A percentile compares a stretch with the other conserved stretches of the same genome.
phyloP scores from a whole-genome alignment of 2,888 invertebrate species.

The Dorcus parallelipipedus region DNA sequence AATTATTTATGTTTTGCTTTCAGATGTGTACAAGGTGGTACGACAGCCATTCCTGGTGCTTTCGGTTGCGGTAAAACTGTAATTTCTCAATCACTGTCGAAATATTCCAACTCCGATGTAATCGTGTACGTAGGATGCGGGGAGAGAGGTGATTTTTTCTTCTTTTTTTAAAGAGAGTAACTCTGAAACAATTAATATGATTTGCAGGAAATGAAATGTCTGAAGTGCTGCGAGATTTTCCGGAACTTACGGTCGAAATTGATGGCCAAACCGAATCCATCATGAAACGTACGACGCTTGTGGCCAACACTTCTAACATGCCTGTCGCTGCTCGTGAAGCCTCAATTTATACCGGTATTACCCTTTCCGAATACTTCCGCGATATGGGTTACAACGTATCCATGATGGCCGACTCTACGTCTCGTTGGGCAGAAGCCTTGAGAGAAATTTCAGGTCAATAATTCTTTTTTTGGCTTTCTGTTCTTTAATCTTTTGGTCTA shows the following conservation, averaged over 20 bases:
- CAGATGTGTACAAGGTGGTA: constrained; percentile 96
- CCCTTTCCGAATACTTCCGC: constrained; percentile 98
- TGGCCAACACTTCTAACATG: constrained; percentile 99
- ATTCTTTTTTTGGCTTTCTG: neutral
- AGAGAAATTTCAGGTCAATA: constrained; percentile 89
- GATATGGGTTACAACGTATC: constrained; percentile 99
- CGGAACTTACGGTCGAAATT: constrained; percentile 95
- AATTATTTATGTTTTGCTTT: constrained; percentile 14
- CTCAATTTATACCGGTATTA: constrained; percentile 99
- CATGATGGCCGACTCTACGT: constrained; percentile 99
- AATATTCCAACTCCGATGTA: constrained; percentile 99
- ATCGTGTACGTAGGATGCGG: constrained; percentile 99
- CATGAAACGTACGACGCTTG: constrained; percentile 99
- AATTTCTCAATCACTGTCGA: constrained; percentile 98
- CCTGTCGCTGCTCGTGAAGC: constrained; percentile 99
- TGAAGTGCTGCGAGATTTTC: constrained; percentile 98
- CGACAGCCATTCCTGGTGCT: constrained; percentile 98
- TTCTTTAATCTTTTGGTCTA: constrained; percentile 2
- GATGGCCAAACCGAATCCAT: constrained; percentile 96
- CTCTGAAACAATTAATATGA: constrained; percentile 28
- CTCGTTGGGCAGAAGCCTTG: constrained; percentile 99
- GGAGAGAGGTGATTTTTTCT: constrained; percentile 68
- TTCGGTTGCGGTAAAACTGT: constrained; percentile 99
- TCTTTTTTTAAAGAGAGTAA: constrained; percentile 3
- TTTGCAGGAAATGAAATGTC: constrained; percentile 93